phyloP scores from a whole-genome alignment of 2,113 vertebrate species.

The Clarias gariepinus region DNA sequence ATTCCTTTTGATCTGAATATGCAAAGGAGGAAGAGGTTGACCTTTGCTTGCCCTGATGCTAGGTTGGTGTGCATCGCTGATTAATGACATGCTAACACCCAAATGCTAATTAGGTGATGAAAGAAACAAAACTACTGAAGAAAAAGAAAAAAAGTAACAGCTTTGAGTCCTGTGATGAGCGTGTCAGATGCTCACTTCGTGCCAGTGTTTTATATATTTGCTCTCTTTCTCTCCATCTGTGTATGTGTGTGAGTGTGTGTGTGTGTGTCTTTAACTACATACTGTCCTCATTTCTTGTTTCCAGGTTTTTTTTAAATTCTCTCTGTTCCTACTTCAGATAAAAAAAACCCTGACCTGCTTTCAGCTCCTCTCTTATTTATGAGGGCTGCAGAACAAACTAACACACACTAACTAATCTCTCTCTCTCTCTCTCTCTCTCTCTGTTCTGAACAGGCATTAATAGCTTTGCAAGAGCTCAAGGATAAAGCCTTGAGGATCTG shows the following conservation, averaged over 20 bases:
- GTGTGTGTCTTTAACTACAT: background rate
- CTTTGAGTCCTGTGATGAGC: background rate
- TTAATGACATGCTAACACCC: background rate
- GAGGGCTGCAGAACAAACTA: background rate
- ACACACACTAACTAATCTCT: background rate
- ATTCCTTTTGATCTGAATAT: too few relatives aligned
- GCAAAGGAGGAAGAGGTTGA: background rate
- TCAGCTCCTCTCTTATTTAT: background rate
- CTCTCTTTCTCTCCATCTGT: too few relatives aligned
- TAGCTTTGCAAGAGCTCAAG: conserved; percentile 18
- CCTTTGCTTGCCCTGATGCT: background rate
- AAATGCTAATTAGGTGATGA: background rate
- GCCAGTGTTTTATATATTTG: background rate
- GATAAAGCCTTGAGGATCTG: conserved; percentile 19
- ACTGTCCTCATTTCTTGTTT: conserved; percentile 2
- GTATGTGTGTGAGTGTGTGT: conserved; percentile 12
- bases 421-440: background rate
- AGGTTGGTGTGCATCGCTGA: background rate
- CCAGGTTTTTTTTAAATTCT: background rate
- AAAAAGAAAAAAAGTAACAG: background rate
- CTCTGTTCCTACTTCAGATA: conserved; percentile 8
- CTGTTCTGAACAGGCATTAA: conserved; percentile 14
- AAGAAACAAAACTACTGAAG: background rate
- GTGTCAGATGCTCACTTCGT: background rate
- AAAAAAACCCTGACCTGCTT: conserved; percentile 15